Evolutionary conservation across 2,113 vertebrate species (phyloP).

Genomic region (Xiphophorus maculatus): DNA sequence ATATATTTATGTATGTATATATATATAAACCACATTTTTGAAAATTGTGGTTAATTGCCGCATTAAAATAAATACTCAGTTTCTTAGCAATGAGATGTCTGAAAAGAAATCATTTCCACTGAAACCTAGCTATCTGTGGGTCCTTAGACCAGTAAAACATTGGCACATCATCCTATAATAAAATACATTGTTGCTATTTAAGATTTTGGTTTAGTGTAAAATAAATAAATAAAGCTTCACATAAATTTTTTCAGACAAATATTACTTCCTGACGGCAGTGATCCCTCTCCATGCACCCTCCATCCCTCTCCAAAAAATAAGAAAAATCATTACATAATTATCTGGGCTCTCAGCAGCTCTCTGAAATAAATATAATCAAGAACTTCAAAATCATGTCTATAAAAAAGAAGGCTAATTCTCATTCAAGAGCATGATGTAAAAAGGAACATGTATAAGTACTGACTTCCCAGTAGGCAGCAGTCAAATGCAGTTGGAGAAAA

Average conservation of each 20-base stretch:
- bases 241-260: not conserved
- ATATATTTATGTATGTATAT: too few species aligned
- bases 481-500: not conserved
- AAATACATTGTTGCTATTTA: too few species aligned
- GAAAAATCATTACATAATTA: too few species aligned
- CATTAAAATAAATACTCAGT: conserved; percentile 32
- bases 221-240: too few species aligned
- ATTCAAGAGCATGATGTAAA: not conserved
- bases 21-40: not conserved
- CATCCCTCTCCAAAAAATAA: too few species aligned
- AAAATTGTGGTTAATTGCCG: conserved; percentile 20
- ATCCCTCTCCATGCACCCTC: too few species aligned
- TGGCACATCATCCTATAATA: conserved; percentile 17
- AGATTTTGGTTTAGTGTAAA: too few species aligned
- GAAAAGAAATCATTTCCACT: conserved; percentile 16
- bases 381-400: not conserved
- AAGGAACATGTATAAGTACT: not conserved
- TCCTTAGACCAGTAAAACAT: conserved; percentile 11
- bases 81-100: conserved; percentile 26
- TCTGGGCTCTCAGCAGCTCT: too few species aligned
- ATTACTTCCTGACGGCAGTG: too few species aligned
- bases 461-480: not conserved
- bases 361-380: not conserved
- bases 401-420: not conserved
- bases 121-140: conserved; percentile 3